Evolutionary conservation across 2,113 vertebrate genomes (phyloP), one percentile per base, ranked within the genome.

Genomic region (Lutjanus erythropterus): DNA sequence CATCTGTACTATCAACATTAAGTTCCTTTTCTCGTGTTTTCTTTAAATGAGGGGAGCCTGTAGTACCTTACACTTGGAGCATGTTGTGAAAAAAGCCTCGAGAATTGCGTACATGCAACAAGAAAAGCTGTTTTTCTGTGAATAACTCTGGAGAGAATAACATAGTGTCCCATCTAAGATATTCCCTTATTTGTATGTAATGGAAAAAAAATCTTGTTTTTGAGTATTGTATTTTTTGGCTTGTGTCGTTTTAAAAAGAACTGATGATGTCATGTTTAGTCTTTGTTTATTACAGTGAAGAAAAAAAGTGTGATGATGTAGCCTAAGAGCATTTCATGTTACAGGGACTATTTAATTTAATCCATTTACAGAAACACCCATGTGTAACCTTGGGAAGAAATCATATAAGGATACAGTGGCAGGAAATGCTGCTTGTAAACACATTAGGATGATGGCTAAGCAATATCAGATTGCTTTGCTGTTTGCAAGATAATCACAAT

Each of bases 311-410:
- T 25, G 8, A 60, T 68, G 35, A 52, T 74, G 23, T 37, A 10
- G 23, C 31, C 4, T 31, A 27, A 15, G 14, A 55, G 25, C 25
- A 62, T 31, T 61, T 56, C 11, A 44, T 53, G 27, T 14, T 29
- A 31, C 3, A 1, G 15, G 35, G 5, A 69, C 9, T 44, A 18
- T 50, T 75, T 75, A 31, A 58, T 60, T 74, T 53, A 53, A 68
- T 82, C 74, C 37, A 71, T 67, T 88, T 77, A 66, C 56, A 37
- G 27, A 73, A 69, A 82, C 42, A 21, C 42, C 19, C 19, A 10
- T 74, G 33, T 61, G 56, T 80, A 83, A 86, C 83, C 65, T 85
- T 80, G 73, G 27, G 8, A 50, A 41, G 37, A 44, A 42, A 71
- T 69, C 58, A 50, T 16, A 33, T 46, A 61, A 49, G 46, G 6